Percentiles rank a stretch among this genome's conserved stretches.
phyloP scores from a whole-genome alignment of 2,113 vertebrate genomes.

The Atlantisia rogersi region DNA sequence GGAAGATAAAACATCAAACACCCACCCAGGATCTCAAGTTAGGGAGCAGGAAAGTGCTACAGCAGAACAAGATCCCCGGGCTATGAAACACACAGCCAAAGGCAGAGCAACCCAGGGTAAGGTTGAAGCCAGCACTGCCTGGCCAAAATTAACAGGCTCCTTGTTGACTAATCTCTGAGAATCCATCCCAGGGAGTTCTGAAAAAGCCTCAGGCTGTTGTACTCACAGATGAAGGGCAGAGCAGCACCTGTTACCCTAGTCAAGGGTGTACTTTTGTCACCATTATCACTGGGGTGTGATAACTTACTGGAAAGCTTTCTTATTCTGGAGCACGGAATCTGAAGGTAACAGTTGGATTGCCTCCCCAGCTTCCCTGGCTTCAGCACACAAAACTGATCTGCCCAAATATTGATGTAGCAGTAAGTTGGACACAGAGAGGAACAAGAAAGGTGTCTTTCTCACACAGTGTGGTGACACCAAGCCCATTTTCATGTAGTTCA shows the following conservation, averaged over 20 bases:
- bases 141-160: not conserved
- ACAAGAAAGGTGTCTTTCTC: not conserved
- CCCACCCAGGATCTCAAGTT: not conserved
- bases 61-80: not conserved
- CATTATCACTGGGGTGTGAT: not conserved
- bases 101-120: not conserved
- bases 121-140: not conserved
- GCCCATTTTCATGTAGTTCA: not conserved
- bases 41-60: not conserved
- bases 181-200: not conserved
- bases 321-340: not conserved
- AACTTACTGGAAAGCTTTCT: not conserved
- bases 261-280: not conserved
- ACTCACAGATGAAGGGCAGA: not conserved
- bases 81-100: not conserved
- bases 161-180: not conserved
- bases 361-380: not conserved
- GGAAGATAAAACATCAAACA: not conserved
- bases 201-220: not conserved
- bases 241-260: not conserved
- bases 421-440: not conserved
- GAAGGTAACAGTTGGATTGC: not conserved
- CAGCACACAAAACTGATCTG: not conserved
- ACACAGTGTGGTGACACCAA: rapidly evolving
- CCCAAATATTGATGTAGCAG: conserved; percentile 22